A percentile compares a stretch with the other conserved stretches of the same genome.
Conservation (phyloP, 2,888 invertebrate species). For the Melinaea menophilus region DNA sequence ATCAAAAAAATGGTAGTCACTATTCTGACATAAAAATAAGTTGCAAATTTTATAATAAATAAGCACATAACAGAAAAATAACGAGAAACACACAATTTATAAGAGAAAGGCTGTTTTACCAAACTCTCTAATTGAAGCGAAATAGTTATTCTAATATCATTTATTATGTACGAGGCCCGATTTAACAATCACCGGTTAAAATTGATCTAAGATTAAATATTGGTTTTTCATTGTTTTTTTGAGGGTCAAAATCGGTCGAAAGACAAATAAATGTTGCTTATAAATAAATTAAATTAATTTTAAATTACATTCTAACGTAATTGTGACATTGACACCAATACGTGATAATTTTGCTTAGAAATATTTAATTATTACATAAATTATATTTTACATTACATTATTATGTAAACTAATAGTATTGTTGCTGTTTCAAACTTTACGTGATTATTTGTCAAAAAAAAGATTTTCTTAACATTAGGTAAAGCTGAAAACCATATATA, state of each 20-base stretch:
- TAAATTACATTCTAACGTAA: slow-evolving; percentile 1
- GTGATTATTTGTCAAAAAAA: background rate
- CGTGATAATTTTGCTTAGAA: slow-evolving; percentile 19
- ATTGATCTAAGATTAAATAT: too few relatives aligned
- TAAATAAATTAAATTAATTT: background rate
- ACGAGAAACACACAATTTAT: background rate
- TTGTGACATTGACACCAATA: slow-evolving; percentile 20
- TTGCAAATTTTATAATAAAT: slow-evolving; percentile 2
- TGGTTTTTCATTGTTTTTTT: too few relatives aligned
- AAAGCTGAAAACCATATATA: too few relatives aligned
- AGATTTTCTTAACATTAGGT: background rate
- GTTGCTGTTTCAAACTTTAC: background rate
- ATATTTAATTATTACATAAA: slow-evolving; percentile 17
- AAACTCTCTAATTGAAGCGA: slow-evolving; percentile 1
- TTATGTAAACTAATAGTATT: background rate
- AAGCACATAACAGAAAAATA: slow-evolving; percentile 3
- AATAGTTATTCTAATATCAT: too few relatives aligned
- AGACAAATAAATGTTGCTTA: background rate
- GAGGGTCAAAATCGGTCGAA: too few relatives aligned
- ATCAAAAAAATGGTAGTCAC: background rate
- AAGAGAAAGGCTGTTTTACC: slow-evolving; percentile 5
- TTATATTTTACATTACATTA: background rate
- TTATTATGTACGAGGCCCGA: too few relatives aligned
- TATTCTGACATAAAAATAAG: background rate
- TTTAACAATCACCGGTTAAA: too few relatives aligned